Percentiles rank a stretch among this genome's conserved stretches.
phyloP scores from a whole-genome alignment of 2,113 vertebrate species.

The Pteronura brasiliensis region DNA sequence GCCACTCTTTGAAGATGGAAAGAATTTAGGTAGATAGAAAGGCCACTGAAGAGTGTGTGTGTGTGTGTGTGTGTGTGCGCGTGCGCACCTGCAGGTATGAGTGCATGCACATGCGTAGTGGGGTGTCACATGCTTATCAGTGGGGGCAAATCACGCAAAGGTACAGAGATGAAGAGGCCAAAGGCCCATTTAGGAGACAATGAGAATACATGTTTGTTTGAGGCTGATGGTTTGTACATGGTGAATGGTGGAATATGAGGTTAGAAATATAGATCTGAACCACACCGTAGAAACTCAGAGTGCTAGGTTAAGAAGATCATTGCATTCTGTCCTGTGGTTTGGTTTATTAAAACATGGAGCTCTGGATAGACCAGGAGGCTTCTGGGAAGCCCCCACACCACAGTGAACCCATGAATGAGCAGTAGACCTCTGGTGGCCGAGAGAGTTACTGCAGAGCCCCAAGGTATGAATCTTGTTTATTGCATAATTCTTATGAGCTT shows the following conservation, averaged over 20 bases:
- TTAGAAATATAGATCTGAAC: background rate
- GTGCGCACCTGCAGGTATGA: too few species aligned
- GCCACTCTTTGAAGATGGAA: background rate
- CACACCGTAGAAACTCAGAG: background rate
- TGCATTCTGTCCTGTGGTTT: background rate
- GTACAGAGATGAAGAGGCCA: background rate
- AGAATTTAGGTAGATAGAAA: background rate
- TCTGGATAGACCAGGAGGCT: background rate
- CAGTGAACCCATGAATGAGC: background rate
- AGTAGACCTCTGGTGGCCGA: conserved; percentile 70
- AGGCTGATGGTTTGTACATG: background rate
- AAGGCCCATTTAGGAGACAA: background rate
- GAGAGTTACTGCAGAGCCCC: conserved; percentile 46
- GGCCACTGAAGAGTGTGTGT: too few species aligned
- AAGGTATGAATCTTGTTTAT: background rate
- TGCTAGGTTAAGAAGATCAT: background rate
- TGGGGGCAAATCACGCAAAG: background rate
- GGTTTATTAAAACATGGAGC: background rate
- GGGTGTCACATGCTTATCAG: background rate
- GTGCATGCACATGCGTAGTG: accelerated
- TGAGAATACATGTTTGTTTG: background rate
- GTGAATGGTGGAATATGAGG: background rate
- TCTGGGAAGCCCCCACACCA: background rate
- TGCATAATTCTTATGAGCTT: background rate
- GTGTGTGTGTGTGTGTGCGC: accelerated